These are phyloP conservation scores for Xiphophorus birchmanni DNA, from an alignment of 2,797 vertebrate species.

Conservation along the genomic window DNA sequence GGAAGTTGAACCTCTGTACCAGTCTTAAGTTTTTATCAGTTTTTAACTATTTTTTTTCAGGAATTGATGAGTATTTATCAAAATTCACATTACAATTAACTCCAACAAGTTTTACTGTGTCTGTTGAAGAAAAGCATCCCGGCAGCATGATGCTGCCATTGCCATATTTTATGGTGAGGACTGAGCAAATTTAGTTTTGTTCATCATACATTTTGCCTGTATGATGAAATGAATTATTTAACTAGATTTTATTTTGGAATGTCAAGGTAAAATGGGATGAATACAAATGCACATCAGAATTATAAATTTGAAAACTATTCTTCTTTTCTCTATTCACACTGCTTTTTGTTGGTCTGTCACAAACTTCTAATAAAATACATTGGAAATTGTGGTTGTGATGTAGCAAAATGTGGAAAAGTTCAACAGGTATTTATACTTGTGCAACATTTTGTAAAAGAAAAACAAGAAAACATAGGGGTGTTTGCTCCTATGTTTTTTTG, in stretches of 20 bases:
- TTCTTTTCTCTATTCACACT: neutral
- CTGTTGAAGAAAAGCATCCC: neutral
- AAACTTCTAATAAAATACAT: neutral
- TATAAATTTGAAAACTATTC: neutral
- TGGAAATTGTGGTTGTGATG: neutral
- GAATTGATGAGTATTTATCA: neutral
- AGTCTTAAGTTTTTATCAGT: neutral
- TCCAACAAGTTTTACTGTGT: neutral
- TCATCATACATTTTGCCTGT: neutral
- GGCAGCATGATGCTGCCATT: neutral
- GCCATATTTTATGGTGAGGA: neutral
- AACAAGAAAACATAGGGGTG: neutral
- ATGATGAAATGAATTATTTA: neutral
- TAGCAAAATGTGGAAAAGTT: neutral
- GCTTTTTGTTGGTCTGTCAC: neutral
- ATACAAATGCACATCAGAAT: neutral
- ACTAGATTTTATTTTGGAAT: neutral
- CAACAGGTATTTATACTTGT: neutral
- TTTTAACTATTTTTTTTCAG: neutral
- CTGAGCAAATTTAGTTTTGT: neutral
- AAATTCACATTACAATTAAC: neutral
- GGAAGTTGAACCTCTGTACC: neutral
- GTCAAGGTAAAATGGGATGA: neutral
- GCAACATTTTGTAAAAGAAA: neutral
- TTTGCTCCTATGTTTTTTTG: neutral